These are phyloP conservation scores for Aplidium turbinatum DNA, from an alignment of 23 tunicate species.

Conservation along the genomic window DNA sequence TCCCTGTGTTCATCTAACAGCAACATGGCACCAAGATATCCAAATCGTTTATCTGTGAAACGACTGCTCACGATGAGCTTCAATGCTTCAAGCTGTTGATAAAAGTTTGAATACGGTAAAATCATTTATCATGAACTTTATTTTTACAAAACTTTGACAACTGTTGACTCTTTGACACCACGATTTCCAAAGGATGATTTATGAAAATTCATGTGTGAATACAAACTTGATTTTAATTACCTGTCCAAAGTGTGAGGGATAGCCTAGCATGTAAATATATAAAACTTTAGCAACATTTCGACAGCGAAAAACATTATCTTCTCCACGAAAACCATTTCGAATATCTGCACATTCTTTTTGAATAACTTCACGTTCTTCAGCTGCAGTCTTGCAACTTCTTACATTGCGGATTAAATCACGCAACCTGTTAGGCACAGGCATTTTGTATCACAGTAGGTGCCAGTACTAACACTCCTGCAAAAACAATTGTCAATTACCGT, in stretches of 20 bases:
- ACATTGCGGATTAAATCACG: constrained; percentile 96
- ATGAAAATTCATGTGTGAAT: too few relatives aligned
- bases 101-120: too few relatives aligned
- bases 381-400: constrained; percentile 95
- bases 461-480: too few relatives aligned
- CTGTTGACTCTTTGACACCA: too few relatives aligned
- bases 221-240: constrained; percentile 28
- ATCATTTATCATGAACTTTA: too few relatives aligned
- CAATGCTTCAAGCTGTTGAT: constrained; percentile 69
- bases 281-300: constrained; percentile 95
- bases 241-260: constrained; percentile 99
- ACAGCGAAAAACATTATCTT: constrained; percentile 90
- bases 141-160: too few relatives aligned
- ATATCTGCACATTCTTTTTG: constrained; percentile 99
- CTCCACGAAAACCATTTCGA: constrained; percentile 93
- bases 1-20: constrained; percentile 93
- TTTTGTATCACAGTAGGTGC: too few relatives aligned
- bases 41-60: constrained; percentile 97
- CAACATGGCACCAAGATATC: constrained; percentile 95
- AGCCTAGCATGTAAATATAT: constrained; percentile 97
- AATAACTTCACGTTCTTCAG: constrained; percentile 91
- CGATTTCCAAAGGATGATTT: too few relatives aligned
- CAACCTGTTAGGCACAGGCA: constrained; percentile 93
- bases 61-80: constrained; percentile 86
- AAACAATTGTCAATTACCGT: too few relatives aligned